Conservation (phyloP, 1,140 invertebrate species). For the Charaxes varanes region DNA sequence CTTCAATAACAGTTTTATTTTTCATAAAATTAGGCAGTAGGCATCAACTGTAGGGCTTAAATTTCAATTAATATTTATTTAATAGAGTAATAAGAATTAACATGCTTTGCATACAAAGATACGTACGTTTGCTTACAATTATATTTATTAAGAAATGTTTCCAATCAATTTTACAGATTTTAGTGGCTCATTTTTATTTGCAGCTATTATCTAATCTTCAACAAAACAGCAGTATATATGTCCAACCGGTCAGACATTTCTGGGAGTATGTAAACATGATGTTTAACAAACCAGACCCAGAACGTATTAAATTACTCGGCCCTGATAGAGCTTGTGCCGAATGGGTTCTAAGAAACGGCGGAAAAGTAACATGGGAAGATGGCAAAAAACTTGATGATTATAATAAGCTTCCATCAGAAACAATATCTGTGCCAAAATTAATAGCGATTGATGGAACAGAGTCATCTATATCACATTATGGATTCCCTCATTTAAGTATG, state of each 20-base stretch:
- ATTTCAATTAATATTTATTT: too few relatives aligned
- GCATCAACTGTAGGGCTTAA: too few relatives aligned
- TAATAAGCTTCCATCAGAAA: constrained; percentile 77
- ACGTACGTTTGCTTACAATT: too few relatives aligned
- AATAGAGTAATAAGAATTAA: too few relatives aligned
- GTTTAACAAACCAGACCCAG: constrained; percentile 79
- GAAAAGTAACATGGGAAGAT: constrained; percentile 80
- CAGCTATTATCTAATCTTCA: constrained; percentile 2
- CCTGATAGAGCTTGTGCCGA: constrained; percentile 92
- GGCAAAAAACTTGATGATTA: constrained; percentile 78
- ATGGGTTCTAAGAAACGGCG: constrained; percentile 91
- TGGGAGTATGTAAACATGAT: constrained; percentile 76
- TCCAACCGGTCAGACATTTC: constrained; percentile 37
- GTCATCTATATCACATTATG: constrained; percentile 84
- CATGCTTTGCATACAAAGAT: too few relatives aligned
- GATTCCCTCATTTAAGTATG: constrained; percentile 86
- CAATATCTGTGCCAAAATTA: constrained; percentile 38
- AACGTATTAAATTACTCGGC: constrained; percentile 83
- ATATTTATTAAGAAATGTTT: too few relatives aligned
- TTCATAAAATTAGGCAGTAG: too few relatives aligned
- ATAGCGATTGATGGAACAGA: constrained; percentile 85
- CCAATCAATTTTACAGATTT: neutral
- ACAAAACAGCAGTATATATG: constrained; percentile 17
- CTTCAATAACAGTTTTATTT: too few relatives aligned
- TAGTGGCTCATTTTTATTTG: neutral